Conservation (phyloP, 2,113 vertebrate genomes). For the Channa maculata region DNA sequence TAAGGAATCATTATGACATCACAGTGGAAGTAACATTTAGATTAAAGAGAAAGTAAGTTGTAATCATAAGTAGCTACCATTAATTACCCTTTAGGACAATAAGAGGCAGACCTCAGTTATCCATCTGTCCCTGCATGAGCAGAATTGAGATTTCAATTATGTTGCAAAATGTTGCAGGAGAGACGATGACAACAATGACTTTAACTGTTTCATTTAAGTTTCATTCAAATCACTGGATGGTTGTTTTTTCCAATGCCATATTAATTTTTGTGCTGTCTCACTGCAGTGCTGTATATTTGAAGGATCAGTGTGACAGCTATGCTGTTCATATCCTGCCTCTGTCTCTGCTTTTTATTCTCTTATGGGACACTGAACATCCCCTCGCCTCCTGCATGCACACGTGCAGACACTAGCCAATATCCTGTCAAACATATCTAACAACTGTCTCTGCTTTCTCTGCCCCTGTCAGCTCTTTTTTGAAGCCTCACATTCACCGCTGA, state of each 20-base stretch:
- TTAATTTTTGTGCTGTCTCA: conserved; percentile 12
- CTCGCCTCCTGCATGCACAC: neutral
- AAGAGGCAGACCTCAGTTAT: too few species aligned
- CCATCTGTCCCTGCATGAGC: too few species aligned
- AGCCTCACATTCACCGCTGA: conserved; percentile 14
- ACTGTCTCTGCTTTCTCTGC: conserved; percentile 1
- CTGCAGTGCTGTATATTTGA: conserved; percentile 18
- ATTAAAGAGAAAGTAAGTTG: too few species aligned
- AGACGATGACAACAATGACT: neutral
- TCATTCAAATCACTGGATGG: conserved; percentile 2
- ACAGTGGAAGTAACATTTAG: too few species aligned
- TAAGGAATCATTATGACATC: too few species aligned
- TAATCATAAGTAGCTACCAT: too few species aligned
- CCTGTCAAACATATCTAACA: conserved; percentile 43
- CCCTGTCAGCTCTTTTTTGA: neutral
- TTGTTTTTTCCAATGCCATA: conserved; percentile 2
- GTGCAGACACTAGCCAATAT: conserved; percentile 35
- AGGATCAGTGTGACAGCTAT: conserved; percentile 25
- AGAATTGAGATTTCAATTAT: too few species aligned
- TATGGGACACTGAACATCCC: conserved; percentile 4
- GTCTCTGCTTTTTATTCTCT: neutral
- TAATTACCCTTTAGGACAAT: too few species aligned
- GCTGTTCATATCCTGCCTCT: conserved; percentile 12
- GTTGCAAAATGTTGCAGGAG: too few species aligned
- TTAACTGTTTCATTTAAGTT: neutral